phyloP scores from a whole-genome alignment of 2,113 vertebrate species.

The Miniopterus natalensis region DNA sequence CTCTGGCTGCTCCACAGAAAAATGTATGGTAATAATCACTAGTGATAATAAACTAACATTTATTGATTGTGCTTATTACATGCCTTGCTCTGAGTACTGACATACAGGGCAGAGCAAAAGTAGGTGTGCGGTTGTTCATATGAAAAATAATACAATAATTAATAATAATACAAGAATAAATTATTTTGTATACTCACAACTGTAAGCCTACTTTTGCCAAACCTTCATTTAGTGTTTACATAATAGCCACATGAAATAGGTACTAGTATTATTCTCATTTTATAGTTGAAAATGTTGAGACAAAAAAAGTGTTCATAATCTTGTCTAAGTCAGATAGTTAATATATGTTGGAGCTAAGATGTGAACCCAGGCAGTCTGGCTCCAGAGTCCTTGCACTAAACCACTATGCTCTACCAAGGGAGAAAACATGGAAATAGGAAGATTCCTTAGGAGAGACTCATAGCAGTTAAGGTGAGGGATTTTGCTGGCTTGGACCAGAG shows the following conservation, averaged over 20 bases:
- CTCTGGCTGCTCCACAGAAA: constrained; percentile 49
- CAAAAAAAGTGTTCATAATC: neutral
- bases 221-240: constrained; percentile 49
- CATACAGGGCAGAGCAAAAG: neutral
- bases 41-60: constrained; percentile 73
- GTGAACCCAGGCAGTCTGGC: neutral
- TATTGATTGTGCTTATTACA: constrained; percentile 67
- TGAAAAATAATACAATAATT: neutral
- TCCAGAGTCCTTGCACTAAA: neutral
- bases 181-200: neutral
- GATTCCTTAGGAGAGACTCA: neutral
- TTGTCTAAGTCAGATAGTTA: neutral
- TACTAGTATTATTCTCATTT: constrained; percentile 1
- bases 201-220: neutral
- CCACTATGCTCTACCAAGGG: neutral
- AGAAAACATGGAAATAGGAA: neutral
- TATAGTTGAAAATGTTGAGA: neutral
- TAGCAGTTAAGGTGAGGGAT: neutral
- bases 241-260: constrained; percentile 2
- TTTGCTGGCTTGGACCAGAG: neutral
- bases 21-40: constrained; percentile 71
- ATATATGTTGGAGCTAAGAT: neutral
- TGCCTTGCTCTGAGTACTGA: constrained; percentile 36
- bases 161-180: neutral
- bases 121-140: neutral